A percentile compares a stretch with the other conserved stretches of the same genome.
Conservation (phyloP, 2,113 vertebrate genomes). For the Phaetusa simplex region DNA sequence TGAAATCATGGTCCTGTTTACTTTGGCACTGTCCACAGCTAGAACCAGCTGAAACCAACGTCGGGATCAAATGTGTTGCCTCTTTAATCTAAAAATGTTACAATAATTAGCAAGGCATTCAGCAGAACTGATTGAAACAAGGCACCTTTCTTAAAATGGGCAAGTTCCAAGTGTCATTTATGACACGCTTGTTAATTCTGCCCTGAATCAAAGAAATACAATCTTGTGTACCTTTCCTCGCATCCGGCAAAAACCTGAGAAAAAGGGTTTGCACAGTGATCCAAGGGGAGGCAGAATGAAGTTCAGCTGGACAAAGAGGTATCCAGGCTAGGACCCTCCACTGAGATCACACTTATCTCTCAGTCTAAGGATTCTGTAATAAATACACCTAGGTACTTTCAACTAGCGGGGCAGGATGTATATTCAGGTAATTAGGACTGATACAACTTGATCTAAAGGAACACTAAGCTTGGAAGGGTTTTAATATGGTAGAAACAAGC, state of each 20-base stretch:
- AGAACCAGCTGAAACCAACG: neutral
- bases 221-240: neutral
- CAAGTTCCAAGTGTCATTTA: neutral
- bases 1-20: constrained; percentile 5
- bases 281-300: neutral
- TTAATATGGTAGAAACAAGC: neutral
- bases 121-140: constrained; percentile 44
- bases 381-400: neutral
- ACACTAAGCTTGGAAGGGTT: neutral
- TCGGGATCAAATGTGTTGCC: neutral
- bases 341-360: neutral
- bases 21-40: constrained; percentile 3
- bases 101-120: neutral
- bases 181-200: neutral
- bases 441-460: neutral
- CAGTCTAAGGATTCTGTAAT: neutral
- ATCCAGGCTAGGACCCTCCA: neutral
- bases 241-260: neutral
- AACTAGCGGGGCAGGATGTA: neutral
- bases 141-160: constrained; percentile 2
- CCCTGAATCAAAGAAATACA: neutral
- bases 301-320: neutral
- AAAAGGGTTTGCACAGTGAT: neutral
- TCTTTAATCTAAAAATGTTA: neutral
- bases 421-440: neutral